phyloP scores from a whole-genome alignment of 1,140 invertebrate genomes.

The Drosophila setifemur region DNA sequence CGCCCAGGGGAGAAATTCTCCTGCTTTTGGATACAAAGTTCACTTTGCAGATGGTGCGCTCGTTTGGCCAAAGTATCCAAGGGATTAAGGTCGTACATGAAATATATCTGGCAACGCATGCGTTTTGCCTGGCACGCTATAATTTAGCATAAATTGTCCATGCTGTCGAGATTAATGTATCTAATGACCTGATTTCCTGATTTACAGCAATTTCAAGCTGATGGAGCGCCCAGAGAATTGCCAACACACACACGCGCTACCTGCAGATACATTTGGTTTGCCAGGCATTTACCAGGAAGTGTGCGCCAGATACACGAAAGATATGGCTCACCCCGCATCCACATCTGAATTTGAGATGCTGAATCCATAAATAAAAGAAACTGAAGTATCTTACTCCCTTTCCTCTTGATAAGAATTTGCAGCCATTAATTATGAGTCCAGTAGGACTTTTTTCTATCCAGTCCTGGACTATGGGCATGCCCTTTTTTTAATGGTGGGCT shows the following conservation, averaged over 20 bases:
- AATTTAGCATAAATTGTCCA: constrained; percentile 79
- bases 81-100: constrained; percentile 56
- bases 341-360: constrained; percentile 14
- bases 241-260: constrained; percentile 38
- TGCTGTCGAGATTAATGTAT: constrained; percentile 79
- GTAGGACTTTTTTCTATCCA: constrained; percentile 53
- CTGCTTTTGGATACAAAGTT: not conserved
- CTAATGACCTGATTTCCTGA: constrained; percentile 81
- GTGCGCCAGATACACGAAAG: constrained; percentile 62
- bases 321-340: constrained; percentile 40
- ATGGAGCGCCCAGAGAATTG: constrained; percentile 35
- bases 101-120: constrained; percentile 44
- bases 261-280: constrained; percentile 69
- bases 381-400: constrained; percentile 4
- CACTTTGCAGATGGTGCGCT: constrained; percentile 35
- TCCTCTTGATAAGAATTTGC: constrained; percentile 73
- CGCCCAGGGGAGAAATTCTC: constrained; percentile 36
- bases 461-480: constrained; percentile 4
- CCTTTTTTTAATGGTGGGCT: constrained; percentile 29
- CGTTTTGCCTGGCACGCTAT: constrained; percentile 60
- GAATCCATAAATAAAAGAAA: constrained; percentile 20
- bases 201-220: constrained; percentile 79
- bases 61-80: constrained; percentile 46
- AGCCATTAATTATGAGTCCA: constrained; percentile 74
- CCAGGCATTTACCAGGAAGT: constrained; percentile 66